Percentiles rank a stretch among this genome's conserved stretches.
phyloP scores from a whole-genome alignment of 2,888 invertebrate species.

The Nomada flava region DNA sequence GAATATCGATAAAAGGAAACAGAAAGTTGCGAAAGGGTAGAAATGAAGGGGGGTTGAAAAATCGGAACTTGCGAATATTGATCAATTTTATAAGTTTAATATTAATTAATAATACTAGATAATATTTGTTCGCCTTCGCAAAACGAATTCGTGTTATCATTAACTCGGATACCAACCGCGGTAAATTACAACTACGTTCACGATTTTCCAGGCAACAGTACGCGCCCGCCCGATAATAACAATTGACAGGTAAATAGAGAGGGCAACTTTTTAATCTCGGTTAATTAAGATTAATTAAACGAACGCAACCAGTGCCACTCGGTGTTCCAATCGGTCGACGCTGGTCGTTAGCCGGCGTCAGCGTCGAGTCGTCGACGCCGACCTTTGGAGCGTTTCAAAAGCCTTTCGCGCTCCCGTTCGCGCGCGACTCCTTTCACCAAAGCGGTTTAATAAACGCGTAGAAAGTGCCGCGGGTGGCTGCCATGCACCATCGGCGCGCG shows the following conservation, averaged over 20 bases:
- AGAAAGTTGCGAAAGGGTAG: too few species aligned
- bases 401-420: slow-evolving; percentile 26
- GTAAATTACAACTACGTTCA: background rate
- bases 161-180: background rate
- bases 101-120: too few species aligned
- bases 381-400: slow-evolving; percentile 59
- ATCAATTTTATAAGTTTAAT: too few species aligned
- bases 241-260: slow-evolving; percentile 8
- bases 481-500: slow-evolving; percentile 45
- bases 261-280: slow-evolving; percentile 18
- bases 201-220: slow-evolving; percentile 26
- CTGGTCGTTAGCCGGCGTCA: slow-evolving; percentile 36
- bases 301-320: slow-evolving; percentile 27
- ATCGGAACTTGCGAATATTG: too few species aligned
- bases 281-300: slow-evolving; percentile 58
- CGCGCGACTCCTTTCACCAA: slow-evolving; percentile 57
- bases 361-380: slow-evolving; percentile 38
- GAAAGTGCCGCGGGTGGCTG: slow-evolving; percentile 54
- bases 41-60: too few species aligned
- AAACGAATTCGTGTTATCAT: background rate
- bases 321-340: slow-evolving; percentile 31
- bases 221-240: slow-evolving; percentile 23
- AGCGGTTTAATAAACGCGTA: slow-evolving; percentile 60
- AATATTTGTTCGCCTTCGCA: too few species aligned
- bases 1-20: background rate